phyloP scores from a whole-genome alignment of 2,888 invertebrate species.

The Tromatobia lineatoria region DNA sequence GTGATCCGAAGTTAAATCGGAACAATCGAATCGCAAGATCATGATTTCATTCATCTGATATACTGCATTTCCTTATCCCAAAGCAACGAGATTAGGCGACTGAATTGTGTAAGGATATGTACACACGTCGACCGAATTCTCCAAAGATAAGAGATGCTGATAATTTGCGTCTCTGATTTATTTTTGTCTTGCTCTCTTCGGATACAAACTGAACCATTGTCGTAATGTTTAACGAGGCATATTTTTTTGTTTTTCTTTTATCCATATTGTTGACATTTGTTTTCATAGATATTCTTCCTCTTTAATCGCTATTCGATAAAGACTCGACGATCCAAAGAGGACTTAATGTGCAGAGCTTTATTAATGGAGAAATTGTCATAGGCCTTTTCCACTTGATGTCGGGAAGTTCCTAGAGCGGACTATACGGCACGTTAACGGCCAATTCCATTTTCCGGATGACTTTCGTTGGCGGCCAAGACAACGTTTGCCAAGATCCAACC shows the following conservation, averaged over 20 bases:
- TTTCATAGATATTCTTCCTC: neutral
- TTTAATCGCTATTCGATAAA: constrained; percentile 9
- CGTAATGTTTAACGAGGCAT: too few species aligned
- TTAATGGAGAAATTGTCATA: constrained; percentile 17
- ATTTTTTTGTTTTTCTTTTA: too few species aligned
- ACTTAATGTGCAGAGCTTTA: neutral
- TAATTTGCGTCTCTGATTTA: too few species aligned
- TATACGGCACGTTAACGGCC: constrained; percentile 56
- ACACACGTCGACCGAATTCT: too few species aligned
- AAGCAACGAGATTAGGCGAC: too few species aligned
- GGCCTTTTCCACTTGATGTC: constrained; percentile 16
- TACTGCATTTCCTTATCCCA: neutral
- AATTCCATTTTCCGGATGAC: constrained; percentile 55
- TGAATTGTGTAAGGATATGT: too few species aligned
- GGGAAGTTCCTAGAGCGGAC: too few species aligned
- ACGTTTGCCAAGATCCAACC: constrained; percentile 61
- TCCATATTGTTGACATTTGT: neutral
- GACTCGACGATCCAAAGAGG: neutral
- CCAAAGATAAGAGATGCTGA: too few species aligned
- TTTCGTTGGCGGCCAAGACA: constrained; percentile 24
- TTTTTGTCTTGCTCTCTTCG: too few species aligned
- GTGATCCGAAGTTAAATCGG: neutral
- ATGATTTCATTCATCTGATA: neutral
- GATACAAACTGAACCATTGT: too few species aligned
- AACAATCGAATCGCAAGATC: neutral